phyloP scores from a whole-genome alignment of 2,113 vertebrate species.

The Prunella fulvescens region DNA sequence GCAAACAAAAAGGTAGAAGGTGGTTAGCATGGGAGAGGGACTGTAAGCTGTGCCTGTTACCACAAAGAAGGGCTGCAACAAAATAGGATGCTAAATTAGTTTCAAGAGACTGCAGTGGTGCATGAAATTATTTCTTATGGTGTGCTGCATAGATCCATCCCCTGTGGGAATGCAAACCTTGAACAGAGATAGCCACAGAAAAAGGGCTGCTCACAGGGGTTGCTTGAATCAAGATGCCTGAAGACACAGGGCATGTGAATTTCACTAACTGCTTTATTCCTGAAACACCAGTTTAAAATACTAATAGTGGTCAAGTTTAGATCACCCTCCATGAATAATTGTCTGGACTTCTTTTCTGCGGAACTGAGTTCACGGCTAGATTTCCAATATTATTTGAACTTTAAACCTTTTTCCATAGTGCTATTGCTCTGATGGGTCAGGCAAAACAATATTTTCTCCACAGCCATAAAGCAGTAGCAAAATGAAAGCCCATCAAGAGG shows the following conservation, averaged over 20 bases:
- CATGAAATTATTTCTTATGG: slow-evolving; percentile 86
- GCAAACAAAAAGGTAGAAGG: neutral
- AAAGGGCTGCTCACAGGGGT: neutral
- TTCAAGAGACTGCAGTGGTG: slow-evolving; percentile 81
- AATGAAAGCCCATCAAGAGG: slow-evolving; percentile 3
- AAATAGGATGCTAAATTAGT: slow-evolving; percentile 78
- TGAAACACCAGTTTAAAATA: slow-evolving; percentile 2
- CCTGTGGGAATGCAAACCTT: slow-evolving; percentile 61
- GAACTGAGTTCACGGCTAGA: neutral
- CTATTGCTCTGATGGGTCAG: neutral
- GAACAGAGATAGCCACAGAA: slow-evolving; percentile 59
- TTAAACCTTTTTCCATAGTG: neutral
- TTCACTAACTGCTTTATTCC: neutral
- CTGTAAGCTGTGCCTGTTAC: slow-evolving; percentile 51
- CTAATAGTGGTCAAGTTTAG: neutral
- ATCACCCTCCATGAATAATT: neutral
- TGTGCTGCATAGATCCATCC: slow-evolving; percentile 73
- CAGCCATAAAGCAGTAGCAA: neutral
- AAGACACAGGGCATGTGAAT: neutral
- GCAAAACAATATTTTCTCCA: neutral
- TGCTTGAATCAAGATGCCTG: neutral
- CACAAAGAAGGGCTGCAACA: slow-evolving; percentile 58
- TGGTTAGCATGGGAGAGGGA: neutral
- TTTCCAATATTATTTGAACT: slow-evolving; percentile 12
- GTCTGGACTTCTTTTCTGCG: neutral